These are phyloP conservation scores for Zygothrica quintamaculata DNA, from an alignment of 2,888 invertebrate species.

Conservation along the genomic window DNA sequence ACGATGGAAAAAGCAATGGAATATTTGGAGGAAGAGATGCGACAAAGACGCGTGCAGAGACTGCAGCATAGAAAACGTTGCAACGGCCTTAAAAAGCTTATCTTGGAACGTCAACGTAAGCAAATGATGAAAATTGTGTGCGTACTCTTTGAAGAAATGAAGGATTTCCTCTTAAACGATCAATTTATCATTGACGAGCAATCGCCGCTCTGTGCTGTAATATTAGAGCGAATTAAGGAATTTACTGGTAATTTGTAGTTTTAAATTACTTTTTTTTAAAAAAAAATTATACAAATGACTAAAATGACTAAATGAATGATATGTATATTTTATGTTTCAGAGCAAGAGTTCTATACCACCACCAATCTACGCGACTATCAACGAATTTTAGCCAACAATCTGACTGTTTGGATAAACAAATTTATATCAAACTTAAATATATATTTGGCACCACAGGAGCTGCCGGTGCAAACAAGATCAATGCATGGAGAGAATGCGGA, in stretches of 20 bases:
- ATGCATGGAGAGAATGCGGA: constrained; percentile 57
- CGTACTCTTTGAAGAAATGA: constrained; percentile 82
- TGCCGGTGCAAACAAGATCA: constrained; percentile 29
- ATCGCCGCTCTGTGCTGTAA: constrained; percentile 70
- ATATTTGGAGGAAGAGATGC: constrained; percentile 80
- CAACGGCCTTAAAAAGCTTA: constrained; percentile 66
- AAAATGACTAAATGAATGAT: too few relatives aligned
- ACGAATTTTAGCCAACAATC: constrained; percentile 78
- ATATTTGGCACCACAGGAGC: constrained; percentile 56
- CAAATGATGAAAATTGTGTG: constrained; percentile 80
- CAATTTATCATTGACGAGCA: constrained; percentile 78
- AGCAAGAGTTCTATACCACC: constrained; percentile 78
- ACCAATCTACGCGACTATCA: constrained; percentile 79
- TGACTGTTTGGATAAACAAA: constrained; percentile 83
- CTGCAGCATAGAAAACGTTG: constrained; percentile 65
- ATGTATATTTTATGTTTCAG: constrained; percentile 54
- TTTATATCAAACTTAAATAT: constrained; percentile 82
- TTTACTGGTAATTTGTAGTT: constrained; percentile 72
- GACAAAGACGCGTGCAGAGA: constrained; percentile 66
- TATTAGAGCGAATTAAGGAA: constrained; percentile 74
- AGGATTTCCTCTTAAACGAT: constrained; percentile 80
- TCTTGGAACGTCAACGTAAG: constrained; percentile 66
- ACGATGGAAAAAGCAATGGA: constrained; percentile 76
- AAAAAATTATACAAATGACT: too few relatives aligned
- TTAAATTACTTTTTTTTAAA: background rate